phyloP scores from a whole-genome alignment of 2,797 vertebrate genomes.

The Phataginus tricuspis region DNA sequence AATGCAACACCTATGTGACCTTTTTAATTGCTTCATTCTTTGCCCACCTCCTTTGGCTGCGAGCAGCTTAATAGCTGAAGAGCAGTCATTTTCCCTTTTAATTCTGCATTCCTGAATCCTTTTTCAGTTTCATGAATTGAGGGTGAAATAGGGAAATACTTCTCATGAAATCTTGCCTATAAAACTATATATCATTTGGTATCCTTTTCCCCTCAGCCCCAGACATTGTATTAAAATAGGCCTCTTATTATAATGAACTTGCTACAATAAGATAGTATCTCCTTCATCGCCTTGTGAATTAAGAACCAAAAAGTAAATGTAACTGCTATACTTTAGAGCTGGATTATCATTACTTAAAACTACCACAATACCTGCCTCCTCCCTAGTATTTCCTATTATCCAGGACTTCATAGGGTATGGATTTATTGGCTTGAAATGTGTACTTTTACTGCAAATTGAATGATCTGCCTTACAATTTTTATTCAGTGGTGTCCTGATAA shows the following conservation, averaged over 20 bases:
- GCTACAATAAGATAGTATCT: constrained; percentile 32
- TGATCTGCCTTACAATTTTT: constrained; percentile 57
- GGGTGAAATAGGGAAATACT: constrained; percentile 6
- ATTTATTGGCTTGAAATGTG: constrained; percentile 58
- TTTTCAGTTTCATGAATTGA: constrained; percentile 28
- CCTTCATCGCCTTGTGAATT: constrained; percentile 40
- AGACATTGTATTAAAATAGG: constrained; percentile 24
- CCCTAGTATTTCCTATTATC: constrained; percentile 33
- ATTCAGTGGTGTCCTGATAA: constrained; percentile 24
- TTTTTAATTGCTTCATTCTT: constrained; percentile 58
- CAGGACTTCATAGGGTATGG: neutral
- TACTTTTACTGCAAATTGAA: constrained; percentile 65
- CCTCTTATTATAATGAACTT: constrained; percentile 26
- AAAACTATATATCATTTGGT: constrained; percentile 34
- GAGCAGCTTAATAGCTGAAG: constrained; percentile 11
- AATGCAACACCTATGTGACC: neutral
- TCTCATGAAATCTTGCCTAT: constrained; percentile 39
- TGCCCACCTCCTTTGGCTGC: constrained; percentile 17
- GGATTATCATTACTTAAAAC: neutral
- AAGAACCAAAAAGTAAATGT: constrained; percentile 54
- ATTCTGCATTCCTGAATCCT: constrained; percentile 50
- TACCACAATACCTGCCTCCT: neutral
- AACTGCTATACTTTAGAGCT: constrained; percentile 16
- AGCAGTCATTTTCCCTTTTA: neutral
- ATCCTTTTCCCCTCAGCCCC: neutral